Base-by-base conservation (phyloP, 2,888 invertebrate genomes). In the Eupithecia subfuscata region DNA sequence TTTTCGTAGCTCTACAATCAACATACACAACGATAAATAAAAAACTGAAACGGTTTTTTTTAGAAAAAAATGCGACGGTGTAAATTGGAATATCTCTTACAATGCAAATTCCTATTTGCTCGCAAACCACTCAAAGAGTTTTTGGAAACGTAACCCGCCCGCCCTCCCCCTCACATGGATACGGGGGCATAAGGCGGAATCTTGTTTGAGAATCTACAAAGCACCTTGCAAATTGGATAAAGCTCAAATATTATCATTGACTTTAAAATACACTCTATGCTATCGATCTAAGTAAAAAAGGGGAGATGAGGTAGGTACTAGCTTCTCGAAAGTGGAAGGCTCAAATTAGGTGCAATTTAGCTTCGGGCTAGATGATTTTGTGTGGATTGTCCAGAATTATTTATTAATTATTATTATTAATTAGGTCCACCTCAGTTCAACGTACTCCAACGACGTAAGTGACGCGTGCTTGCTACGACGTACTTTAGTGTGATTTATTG, bases 71-170 rank as follows among this genome's bases (percentile, higher is more conserved):
- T 11, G 56, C 12, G 25, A 5, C 4, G 0, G 34, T 63, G 37
- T 80, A 83, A 84, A 83, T 84, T 83, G 84, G 84, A 84, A 81
- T 84, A 83, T 84, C 84, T 78, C 85, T 90, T 88, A 88, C 83
- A 85, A 90, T 90, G 89, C 85, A 85, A 89, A 90, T 89, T 86
- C 84, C 85, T 85, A 86, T 86, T 86, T 85, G 83, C 71, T 68
- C 79, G 63, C 80, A 81, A 84, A 85, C 86, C 85, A 82, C 82
- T 82, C 76, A 68, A 71, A 73, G 78, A 78, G 80, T 79, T 78
- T 82, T 82, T 80, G 78, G 72, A 69, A 77, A 78, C 74, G 75
- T 75, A 70, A 69, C 75, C 71, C 56, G 56, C 22, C 56, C 56
- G 56, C 12, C 56, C 56, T 12, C 56, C 11, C 11, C 22, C 22